Conservation (phyloP, 2,888 invertebrate genomes). For the Yponomeuta cagnagella region DNA sequence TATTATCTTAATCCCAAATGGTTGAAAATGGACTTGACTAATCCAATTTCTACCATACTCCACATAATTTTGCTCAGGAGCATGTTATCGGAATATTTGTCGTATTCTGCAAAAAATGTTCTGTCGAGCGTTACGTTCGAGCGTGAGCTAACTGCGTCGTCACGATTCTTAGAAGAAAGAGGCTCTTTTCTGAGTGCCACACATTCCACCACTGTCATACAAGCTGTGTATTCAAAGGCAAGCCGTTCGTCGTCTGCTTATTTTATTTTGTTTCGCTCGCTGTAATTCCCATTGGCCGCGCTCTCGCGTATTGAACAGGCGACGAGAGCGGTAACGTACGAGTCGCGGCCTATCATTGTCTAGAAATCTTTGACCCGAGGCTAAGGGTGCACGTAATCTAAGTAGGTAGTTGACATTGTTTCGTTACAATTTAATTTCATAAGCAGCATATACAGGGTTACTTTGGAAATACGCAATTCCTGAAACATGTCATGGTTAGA, state of each 20-base stretch:
- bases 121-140: slow-evolving; percentile 2
- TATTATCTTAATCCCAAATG: not conserved
- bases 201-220: slow-evolving; percentile 32
- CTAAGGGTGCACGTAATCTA: slow-evolving; percentile 27
- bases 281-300: not conserved
- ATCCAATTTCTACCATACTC: not conserved
- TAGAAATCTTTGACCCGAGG: slow-evolving; percentile 34
- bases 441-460: no score
- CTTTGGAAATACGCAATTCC: no score
- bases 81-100: not conserved
- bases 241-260: slow-evolving; percentile 36
- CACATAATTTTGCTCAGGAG: not conserved
- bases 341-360: slow-evolving; percentile 24
- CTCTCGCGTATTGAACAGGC: slow-evolving; percentile 9
- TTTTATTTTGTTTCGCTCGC: slow-evolving; percentile 32
- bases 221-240: slow-evolving; percentile 44
- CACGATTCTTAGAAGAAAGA: slow-evolving; percentile 13
- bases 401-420: slow-evolving; percentile 21
- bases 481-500: no score
- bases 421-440: slow-evolving; percentile 15
- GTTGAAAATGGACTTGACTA: not conserved
- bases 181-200: not conserved
- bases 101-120: slow-evolving; percentile 1
- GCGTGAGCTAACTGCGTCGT: not conserved
- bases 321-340: slow-evolving; percentile 16